These are phyloP conservation scores for Lumbricus terrestris DNA, from an alignment of 2,888 invertebrate species.

Conservation along the genomic window DNA sequence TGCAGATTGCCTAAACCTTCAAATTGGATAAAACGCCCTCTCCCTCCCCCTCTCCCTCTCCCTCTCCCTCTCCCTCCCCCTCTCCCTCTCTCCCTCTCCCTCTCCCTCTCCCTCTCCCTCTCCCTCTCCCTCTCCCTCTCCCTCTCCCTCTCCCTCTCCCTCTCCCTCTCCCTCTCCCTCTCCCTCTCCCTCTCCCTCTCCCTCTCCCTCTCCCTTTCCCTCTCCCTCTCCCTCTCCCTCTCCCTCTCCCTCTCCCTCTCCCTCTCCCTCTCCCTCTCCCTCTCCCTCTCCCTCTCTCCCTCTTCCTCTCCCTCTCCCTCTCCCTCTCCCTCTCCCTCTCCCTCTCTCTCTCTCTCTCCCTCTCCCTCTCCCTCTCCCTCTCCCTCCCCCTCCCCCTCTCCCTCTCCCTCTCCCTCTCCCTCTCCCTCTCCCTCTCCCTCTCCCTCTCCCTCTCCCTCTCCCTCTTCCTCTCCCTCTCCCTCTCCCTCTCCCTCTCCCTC, in stretches of 20 bases:
- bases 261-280: not conserved
- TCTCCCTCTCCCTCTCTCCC: not conserved
- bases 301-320: not conserved
- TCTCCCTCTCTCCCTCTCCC: not conserved
- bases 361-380: not conserved
- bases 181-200: not conserved
- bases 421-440: not conserved
- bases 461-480: not conserved
- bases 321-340: not conserved
- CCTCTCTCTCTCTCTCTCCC: not conserved
- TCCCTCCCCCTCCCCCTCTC: not conserved
- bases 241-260: not conserved
- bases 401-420: not conserved
- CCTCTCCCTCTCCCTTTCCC: not conserved
- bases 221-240: not conserved
- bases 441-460: not conserved
- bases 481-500: not conserved
- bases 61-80: not conserved
- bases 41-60: not conserved
- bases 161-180: not conserved
- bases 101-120: not conserved
- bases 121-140: not conserved
- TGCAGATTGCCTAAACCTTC: too few relatives aligned
- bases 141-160: not conserved
- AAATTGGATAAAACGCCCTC: not conserved